Conservation (phyloP, 2,888 invertebrate species). For the Anorthoa munda region DNA sequence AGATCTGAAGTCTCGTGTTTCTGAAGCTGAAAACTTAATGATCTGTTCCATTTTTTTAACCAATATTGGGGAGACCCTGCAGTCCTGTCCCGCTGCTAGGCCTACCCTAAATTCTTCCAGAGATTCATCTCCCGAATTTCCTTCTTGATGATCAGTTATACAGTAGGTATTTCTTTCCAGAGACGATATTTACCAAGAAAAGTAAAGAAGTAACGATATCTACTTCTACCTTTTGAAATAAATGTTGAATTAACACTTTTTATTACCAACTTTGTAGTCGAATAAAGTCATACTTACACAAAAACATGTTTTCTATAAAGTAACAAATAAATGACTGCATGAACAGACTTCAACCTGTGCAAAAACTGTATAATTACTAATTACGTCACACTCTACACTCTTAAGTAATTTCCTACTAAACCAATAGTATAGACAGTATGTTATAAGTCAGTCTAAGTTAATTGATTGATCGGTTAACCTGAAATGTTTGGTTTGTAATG, state of each 20-base stretch:
- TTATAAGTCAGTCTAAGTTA: conserved; percentile 11
- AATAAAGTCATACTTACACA: not conserved
- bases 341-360: not conserved
- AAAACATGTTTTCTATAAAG: not conserved
- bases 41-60: not conserved
- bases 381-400: conserved; percentile 19
- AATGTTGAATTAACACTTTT: not conserved
- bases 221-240: too few species aligned
- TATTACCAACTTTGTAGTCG: not conserved
- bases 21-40: not conserved
- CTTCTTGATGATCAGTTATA: too few species aligned
- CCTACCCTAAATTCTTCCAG: too few species aligned
- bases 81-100: too few species aligned
- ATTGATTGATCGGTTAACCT: conserved; percentile 26
- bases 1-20: not conserved
- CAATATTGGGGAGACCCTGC: too few species aligned
- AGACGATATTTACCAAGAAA: not conserved
- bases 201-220: too few species aligned
- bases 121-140: too few species aligned
- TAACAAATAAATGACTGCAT: conserved; percentile 12
- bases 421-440: conserved; percentile 13
- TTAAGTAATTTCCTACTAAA: conserved; percentile 28
- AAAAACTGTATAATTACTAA: conserved; percentile 9
- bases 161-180: not conserved
- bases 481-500: conserved; percentile 25